Conservation (phyloP, 1,140 invertebrate species). For the Adelges cooleyi region DNA sequence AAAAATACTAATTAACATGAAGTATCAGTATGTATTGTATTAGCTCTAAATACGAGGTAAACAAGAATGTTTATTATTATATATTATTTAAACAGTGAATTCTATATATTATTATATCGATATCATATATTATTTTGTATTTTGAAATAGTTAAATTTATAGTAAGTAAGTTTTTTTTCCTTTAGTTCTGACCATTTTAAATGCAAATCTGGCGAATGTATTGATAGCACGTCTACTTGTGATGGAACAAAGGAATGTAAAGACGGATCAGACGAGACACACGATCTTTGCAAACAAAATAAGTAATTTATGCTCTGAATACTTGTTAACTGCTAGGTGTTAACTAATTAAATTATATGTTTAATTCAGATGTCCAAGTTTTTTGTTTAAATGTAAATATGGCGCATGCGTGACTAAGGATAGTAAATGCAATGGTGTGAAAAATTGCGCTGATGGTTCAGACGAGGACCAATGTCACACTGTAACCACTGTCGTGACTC, state of each 20-base stretch:
- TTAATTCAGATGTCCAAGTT: not conserved
- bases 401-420: slow-evolving; percentile 49
- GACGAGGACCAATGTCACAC: slow-evolving; percentile 30
- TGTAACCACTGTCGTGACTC: not conserved
- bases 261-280: slow-evolving; percentile 51
- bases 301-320: too few species aligned
- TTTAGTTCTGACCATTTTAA: slow-evolving; percentile 34
- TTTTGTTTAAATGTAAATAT: slow-evolving; percentile 37
- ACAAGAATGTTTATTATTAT: too few species aligned
- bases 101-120: too few species aligned
- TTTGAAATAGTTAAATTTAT: too few species aligned
- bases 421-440: slow-evolving; percentile 40
- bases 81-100: too few species aligned
- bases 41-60: too few species aligned
- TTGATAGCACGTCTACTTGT: slow-evolving; percentile 49
- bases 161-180: not conserved
- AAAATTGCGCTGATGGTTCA: slow-evolving; percentile 32
- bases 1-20: too few species aligned
- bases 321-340: too few species aligned
- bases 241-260: slow-evolving; percentile 53
- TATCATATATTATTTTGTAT: too few species aligned
- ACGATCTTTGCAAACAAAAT: not conserved
- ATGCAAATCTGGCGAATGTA: slow-evolving; percentile 50
- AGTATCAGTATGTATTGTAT: too few species aligned
- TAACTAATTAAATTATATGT: too few species aligned